These are phyloP conservation scores for Hippopotamyrus pictus DNA, from an alignment of 2,797 vertebrate genomes.

Conservation along the genomic window DNA sequence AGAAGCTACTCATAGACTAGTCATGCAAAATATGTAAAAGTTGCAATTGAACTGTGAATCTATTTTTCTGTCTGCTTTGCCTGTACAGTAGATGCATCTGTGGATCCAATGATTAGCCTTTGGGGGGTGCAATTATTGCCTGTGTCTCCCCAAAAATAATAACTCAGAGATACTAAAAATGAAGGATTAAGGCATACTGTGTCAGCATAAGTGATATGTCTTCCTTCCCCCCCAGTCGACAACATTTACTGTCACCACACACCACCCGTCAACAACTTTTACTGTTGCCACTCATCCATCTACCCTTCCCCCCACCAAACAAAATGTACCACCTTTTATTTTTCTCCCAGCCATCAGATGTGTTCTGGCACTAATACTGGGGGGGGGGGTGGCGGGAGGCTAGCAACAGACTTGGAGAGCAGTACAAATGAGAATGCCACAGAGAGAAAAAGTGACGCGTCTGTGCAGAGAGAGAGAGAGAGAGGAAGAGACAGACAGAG, in stretches of 20 bases:
- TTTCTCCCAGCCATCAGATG: not conserved
- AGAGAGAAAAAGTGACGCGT: not conserved
- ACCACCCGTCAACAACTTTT: not conserved
- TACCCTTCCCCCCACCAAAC: not conserved
- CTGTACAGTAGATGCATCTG: not conserved
- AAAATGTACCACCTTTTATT: not conserved
- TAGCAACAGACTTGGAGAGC: not conserved
- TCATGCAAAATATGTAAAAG: not conserved
- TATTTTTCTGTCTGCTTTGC: not conserved
- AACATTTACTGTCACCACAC: not conserved
- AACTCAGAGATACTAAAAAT: not conserved
- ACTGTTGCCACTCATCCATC: not conserved
- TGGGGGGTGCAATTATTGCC: not conserved
- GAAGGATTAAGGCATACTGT: not conserved
- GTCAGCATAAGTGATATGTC: not conserved
- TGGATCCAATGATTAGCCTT: not conserved
- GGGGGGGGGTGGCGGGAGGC: not conserved
- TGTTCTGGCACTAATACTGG: not conserved
- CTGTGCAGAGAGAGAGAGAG: constrained; percentile 24
- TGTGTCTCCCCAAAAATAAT: not conserved
- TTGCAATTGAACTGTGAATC: not conserved
- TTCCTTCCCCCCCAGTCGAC: not conserved
- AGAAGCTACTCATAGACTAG: not conserved
- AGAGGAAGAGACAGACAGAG: not conserved
- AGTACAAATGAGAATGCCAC: not conserved